phyloP scores from a whole-genome alignment of 2,888 invertebrate species.

The Idaea straminata region DNA sequence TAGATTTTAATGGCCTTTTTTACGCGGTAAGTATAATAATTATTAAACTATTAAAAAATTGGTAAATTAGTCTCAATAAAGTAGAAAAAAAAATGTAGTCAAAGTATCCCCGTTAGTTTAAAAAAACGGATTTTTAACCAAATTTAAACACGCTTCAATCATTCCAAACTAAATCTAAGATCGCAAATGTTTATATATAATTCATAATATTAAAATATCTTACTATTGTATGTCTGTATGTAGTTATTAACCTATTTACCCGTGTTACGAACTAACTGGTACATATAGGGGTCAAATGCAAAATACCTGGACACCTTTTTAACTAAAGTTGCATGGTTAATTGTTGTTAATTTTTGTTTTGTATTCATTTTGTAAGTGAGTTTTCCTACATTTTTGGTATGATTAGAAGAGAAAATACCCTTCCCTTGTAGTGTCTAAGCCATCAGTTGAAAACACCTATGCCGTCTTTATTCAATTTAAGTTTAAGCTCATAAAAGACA shows the following conservation, averaged over 20 bases:
- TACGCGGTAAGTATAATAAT: not conserved
- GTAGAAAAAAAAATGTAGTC: slow-evolving; percentile 19
- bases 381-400: too few relatives aligned
- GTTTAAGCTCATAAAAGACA: too few relatives aligned
- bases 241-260: not conserved
- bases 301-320: too few relatives aligned
- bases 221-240: not conserved
- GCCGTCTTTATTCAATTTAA: too few relatives aligned
- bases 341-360: too few relatives aligned
- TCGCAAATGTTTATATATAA: not conserved
- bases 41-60: not conserved
- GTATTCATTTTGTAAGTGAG: too few relatives aligned
- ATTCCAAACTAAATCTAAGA: not conserved
- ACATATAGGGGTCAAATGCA: too few relatives aligned
- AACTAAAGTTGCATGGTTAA: too few relatives aligned
- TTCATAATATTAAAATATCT: slow-evolving; percentile 2
- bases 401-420: too few relatives aligned
- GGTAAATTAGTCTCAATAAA: slow-evolving; percentile 16
- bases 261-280: not conserved
- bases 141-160: not conserved
- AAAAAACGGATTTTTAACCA: slow-evolving; percentile 10
- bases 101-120: slow-evolving; percentile 19
- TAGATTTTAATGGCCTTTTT: too few relatives aligned
- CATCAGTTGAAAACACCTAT: too few relatives aligned
- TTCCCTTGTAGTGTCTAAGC: too few relatives aligned